Base-by-base conservation (phyloP, 1,140 invertebrate genomes). In the Linepithema humile region DNA sequence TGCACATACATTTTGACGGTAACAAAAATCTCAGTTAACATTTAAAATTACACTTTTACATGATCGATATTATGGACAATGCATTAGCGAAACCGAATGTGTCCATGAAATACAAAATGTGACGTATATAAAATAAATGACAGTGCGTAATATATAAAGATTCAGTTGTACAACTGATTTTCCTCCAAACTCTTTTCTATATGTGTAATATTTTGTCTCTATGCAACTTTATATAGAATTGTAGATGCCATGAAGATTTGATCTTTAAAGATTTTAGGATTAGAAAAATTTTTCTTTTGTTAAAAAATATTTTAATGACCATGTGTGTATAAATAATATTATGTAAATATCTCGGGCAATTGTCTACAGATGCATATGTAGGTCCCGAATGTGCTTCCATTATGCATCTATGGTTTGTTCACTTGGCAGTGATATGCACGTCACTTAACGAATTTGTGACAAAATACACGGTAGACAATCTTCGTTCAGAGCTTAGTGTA, bases 401-500 rank as follows among this genome's bases (percentile, higher is more conserved):
- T 45, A 26, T 32, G 12, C 12, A 50, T 29, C 32, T 20, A n/a
- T 2, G 17, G 20, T 32, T 67, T 32, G 3, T 55, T 23, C 20
- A 38, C 20, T 59, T 50, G 85, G 75, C 84, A 86, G 84, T 87
- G 69, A 82, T 86, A 40, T 55, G 45, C 32, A 53, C 12, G 10
- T 82, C 15, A 38, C 53, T 50, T 17, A 15, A 45, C 15, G 48
- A 32, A 17, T 29, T 17, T 35, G 2, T 43, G 50, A 67, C 0
- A 62, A 72, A 26, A 5, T n/a, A 5, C n/a, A 29, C 1, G 1
- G 12, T 35, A 64, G 29, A 64, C 26, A 64, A n/a, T 70, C 43
- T 48, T 15, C 4, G 9, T 0, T 73, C 38, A 12, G 17, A 64
- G 43, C 4, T 45, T 90, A 88, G 91, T 95, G 95, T 57, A 95